Evolutionary conservation across 2,113 vertebrate species (phyloP).

Genomic region (Menura novaehollandiae): DNA sequence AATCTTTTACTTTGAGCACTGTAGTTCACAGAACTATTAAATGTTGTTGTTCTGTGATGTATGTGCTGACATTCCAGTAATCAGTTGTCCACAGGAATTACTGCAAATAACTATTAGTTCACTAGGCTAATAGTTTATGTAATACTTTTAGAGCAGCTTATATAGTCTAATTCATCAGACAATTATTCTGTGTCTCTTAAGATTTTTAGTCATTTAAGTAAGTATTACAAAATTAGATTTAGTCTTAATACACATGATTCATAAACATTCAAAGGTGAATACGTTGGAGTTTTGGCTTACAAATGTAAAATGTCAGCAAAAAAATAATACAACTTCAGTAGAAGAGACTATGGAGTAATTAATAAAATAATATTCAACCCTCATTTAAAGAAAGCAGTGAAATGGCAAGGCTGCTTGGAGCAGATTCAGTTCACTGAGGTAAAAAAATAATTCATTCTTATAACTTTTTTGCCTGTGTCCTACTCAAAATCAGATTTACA

Average conservation of each 20-base stretch:
- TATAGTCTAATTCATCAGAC: slow-evolving; percentile 12
- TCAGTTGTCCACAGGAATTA: slow-evolving; percentile 4
- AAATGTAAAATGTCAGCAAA: background rate
- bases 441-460: background rate
- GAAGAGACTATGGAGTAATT: background rate
- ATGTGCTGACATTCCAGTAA: background rate
- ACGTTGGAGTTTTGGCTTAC: background rate
- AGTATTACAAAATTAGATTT: slow-evolving; percentile 6
- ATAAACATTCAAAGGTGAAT: slow-evolving; percentile 9
- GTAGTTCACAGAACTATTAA: background rate
- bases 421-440: background rate
- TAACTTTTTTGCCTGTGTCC: background rate
- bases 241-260: background rate
- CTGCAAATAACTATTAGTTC: slow-evolving; percentile 1
- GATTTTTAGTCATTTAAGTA: slow-evolving; percentile 38
- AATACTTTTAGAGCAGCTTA: background rate
- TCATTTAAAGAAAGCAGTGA: background rate
- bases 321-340: background rate
- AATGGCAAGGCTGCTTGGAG: background rate
- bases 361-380: background rate
- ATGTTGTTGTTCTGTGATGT: background rate
- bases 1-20: background rate
- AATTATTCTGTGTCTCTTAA: slow-evolving; percentile 12
- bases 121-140: background rate
- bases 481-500: background rate